Evolutionary conservation across 2,113 vertebrate species (phyloP).

Genomic region (Ailuropoda melanoleuca): DNA sequence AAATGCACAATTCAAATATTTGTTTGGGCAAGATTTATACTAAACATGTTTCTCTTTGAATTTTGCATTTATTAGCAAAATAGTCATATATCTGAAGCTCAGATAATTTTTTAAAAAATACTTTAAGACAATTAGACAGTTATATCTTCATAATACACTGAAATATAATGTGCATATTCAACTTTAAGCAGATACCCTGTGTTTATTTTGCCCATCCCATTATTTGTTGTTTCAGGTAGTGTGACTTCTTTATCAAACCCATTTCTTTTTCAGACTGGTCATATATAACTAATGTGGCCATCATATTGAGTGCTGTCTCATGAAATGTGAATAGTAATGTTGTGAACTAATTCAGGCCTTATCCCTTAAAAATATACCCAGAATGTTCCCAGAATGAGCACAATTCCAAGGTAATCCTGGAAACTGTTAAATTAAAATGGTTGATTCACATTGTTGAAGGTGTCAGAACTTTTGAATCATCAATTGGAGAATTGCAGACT

Average conservation of each 20-base stretch:
- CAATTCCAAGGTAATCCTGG: not conserved
- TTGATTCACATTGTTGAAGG: not conserved
- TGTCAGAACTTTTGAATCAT: not conserved
- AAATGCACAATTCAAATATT: not conserved
- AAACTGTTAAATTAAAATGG: not conserved
- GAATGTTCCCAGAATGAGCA: not conserved
- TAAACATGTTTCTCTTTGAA: not conserved
- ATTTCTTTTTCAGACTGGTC: not conserved
- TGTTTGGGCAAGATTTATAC: not conserved
- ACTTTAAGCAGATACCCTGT: not conserved
- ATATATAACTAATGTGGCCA: not conserved
- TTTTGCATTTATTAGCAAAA: not conserved
- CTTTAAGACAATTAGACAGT: not conserved
- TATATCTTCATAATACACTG: not conserved
- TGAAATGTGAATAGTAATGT: not conserved
- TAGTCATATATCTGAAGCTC: not conserved
- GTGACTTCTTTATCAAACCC: not conserved
- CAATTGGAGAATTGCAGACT: not conserved
- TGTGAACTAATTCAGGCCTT: not conserved
- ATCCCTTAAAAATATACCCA: not conserved
- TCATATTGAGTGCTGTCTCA: not conserved
- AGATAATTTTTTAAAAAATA: not conserved
- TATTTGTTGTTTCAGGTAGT: not conserved
- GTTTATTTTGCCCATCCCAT: not conserved
- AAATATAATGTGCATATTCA: not conserved